Base-by-base conservation (phyloP, 2,113 vertebrate species). In the Cryptotis parvus region DNA sequence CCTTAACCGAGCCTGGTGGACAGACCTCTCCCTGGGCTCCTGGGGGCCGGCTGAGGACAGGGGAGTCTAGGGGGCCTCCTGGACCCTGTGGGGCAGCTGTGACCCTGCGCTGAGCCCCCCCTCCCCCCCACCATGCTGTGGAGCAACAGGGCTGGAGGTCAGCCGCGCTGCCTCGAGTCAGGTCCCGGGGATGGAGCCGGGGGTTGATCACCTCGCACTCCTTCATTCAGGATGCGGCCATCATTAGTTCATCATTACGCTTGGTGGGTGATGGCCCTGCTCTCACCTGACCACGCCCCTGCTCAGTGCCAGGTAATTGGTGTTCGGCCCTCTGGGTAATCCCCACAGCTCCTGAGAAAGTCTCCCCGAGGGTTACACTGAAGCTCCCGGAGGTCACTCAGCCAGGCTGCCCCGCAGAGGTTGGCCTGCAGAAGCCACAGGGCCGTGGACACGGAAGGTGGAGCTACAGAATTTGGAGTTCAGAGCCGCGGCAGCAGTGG, bases 301-400 rank as follows among this genome's bases (percentile, higher is more conserved):
- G 26, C 35, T 69, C 49, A 55, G 65, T 33, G 52, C 52, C 29
- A 49, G 63, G 58, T 55, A 27, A 43, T 82, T 74, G 43, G 22
- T n/a, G 5, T 7, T 27, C 69, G 31, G 33, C 45, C 41, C 68
- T 69, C 58, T 33, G 37, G 35, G 33, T 81, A 68, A 61, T 37
- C 70, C 55, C 81, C 85, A 43, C 18, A 79, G 75, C 29, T 74
- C 45, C 26, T 43, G 2, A 12, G 52, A 27, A 78, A 73, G 49
- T 45, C 75, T 85, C 92, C 76, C n/a, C 43, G 39, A 84, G 91
- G 37, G 66, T 72, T 87, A 84, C 68, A 84, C 29, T 14, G 43
- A 70, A 79, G 77, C 63, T 83, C 33, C 20, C 0, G 14, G 66
- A 11, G 9, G 27, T 76, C 79, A 76, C 39, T n/a, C n/a, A n/a